Base-by-base conservation (phyloP, 2,113 vertebrate species). In the Riparia riparia region DNA sequence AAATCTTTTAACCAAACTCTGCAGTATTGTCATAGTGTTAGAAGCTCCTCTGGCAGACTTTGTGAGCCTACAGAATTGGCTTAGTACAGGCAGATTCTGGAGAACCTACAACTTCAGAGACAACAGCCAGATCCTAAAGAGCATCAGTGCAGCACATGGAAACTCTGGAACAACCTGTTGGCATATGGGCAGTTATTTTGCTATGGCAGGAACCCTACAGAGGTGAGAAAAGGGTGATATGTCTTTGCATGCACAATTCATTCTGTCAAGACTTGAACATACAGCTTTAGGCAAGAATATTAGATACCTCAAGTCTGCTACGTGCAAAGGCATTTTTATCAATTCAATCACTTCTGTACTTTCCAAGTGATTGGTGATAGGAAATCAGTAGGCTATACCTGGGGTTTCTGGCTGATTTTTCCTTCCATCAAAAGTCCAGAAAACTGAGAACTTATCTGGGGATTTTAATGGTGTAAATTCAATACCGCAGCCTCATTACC, bases 401-500 rank as follows among this genome's bases (percentile, higher is more conserved):
- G 61, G 61, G 29, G 57, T 82, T 87, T 94, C n/a, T 77, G 74
- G 18, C 47, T 65, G 31, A 29, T 86, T 93, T 88, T 93, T 45
- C 25, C 41, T 82, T 92, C 50, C 29, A n/a, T n/a, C 74, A 32
- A 54, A 71, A 70, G 32, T 82, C 68, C 65, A 45, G 77, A 53
- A 89, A 86, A 74, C 45, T 3, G 51, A 77, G 68, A 90, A 81
- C 18, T 89, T 91, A 19, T 19, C 58, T 65, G 69, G 49, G 44
- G 50, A 42, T 91, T 90, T 88, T 90, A 93, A 72, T 56, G 60
- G 79, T 76, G 60, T 83, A 90, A 92, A 95, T 93, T 82, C 49
- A 63, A 66, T 84, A 74, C 24, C 78, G 64, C 71, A 91, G 58
- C 47, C 73, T 92, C 50, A 56, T 95, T 89, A 74, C 57, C 2